Evolutionary conservation across 2,888 invertebrate species (phyloP).

Genomic region (Apamea monoglypha): DNA sequence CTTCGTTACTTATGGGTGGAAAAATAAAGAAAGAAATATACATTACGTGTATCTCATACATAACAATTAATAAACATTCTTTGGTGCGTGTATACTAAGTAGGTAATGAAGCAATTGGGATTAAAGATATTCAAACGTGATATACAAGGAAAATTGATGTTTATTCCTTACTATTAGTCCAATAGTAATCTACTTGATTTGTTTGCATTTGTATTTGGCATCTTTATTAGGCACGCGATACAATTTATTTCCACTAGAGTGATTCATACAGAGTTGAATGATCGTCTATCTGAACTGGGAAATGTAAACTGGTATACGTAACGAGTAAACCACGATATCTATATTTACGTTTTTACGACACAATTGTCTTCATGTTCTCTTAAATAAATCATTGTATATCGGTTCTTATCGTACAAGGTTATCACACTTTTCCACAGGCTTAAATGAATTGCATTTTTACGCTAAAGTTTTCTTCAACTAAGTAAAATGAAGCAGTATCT

Average conservation of each 20-base stretch:
- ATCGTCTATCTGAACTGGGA: slow-evolving; percentile 34
- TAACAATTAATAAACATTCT: background rate
- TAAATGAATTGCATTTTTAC: background rate
- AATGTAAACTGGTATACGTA: slow-evolving; percentile 39
- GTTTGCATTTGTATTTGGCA: slow-evolving; percentile 50
- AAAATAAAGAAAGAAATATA: background rate
- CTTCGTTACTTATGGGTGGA: background rate
- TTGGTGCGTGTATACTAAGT: background rate
- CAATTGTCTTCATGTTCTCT: background rate
- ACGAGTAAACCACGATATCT: slow-evolving; percentile 34
- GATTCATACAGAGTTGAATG: slow-evolving; percentile 56
- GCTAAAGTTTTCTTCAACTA: background rate
- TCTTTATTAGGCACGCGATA: slow-evolving; percentile 49
- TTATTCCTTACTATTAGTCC: slow-evolving; percentile 18
- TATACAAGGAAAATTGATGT: slow-evolving; percentile 25
- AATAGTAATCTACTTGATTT: slow-evolving; percentile 34
- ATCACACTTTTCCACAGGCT: background rate
- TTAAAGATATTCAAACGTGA: slow-evolving; percentile 25
- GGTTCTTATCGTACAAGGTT: slow-evolving; percentile 15
- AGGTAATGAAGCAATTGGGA: slow-evolving; percentile 10
- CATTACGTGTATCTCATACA: too few relatives aligned
- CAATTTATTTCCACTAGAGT: slow-evolving; percentile 41
- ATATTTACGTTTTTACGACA: slow-evolving; percentile 35
- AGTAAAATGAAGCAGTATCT: slow-evolving; percentile 33
- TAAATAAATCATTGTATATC: slow-evolving; percentile 5